These are phyloP conservation scores for Percopsis omiscomaycus DNA, from an alignment of 2,797 vertebrate genomes.

Conservation along the genomic window DNA sequence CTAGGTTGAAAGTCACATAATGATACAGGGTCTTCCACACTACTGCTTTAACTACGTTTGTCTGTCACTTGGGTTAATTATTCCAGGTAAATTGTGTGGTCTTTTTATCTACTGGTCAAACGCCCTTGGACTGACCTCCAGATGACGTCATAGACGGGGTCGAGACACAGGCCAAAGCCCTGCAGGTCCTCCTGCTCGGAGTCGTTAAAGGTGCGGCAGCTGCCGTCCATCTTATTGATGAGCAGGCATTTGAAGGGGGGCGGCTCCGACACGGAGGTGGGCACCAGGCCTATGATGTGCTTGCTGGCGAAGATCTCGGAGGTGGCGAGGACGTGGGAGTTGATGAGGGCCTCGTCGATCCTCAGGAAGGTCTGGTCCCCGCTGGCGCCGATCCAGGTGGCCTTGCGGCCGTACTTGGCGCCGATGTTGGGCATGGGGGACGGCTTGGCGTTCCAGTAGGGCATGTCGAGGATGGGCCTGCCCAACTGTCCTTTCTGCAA, in stretches of 20 bases:
- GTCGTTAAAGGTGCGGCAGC: slow-evolving; percentile 98
- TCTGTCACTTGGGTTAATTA: too few species aligned
- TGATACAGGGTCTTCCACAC: too few species aligned
- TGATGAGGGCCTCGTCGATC: slow-evolving; percentile 98
- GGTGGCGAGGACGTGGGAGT: slow-evolving; percentile 95
- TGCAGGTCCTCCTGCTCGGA: slow-evolving; percentile 98
- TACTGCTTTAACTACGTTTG: too few species aligned
- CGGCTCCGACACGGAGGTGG: slow-evolving; percentile 92
- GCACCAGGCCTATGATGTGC: slow-evolving; percentile 97
- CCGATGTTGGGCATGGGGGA: slow-evolving; percentile 98
- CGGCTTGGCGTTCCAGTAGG: slow-evolving; percentile 98
- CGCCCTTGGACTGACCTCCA: slow-evolving; percentile 87
- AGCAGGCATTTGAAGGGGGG: slow-evolving; percentile 98
- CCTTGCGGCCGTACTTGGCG: slow-evolving; percentile 95
- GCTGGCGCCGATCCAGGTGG: slow-evolving; percentile 97
- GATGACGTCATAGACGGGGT: slow-evolving; percentile 98
- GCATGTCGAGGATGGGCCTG: slow-evolving; percentile 94
- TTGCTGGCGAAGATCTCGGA: slow-evolving; percentile 99
- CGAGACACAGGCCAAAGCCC: slow-evolving; percentile 95
- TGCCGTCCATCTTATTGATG: slow-evolving; percentile 98
- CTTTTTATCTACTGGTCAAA: neutral
- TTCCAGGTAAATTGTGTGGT: too few species aligned
- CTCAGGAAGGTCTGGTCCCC: slow-evolving; percentile 97
- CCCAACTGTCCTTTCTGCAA: slow-evolving; percentile 96
- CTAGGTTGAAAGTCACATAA: too few species aligned